Base-by-base conservation (phyloP, 2,797 vertebrate species). In the Echeneis naucrates region DNA sequence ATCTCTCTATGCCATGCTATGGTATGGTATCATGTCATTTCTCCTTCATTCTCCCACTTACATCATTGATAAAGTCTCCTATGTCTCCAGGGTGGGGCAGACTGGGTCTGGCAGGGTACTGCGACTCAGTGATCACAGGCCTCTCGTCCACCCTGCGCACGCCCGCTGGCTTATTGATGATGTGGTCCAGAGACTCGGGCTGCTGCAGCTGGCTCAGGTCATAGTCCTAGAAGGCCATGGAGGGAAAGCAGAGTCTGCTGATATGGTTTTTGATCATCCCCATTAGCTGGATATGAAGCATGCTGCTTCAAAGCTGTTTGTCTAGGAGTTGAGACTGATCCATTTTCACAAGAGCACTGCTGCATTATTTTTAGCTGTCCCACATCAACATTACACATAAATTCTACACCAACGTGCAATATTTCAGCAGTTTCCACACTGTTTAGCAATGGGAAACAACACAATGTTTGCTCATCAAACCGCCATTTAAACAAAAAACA, bases 121-220 rank as follows among this genome's bases (percentile, higher is more conserved):
- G 98, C 0, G 98, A 96, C 92, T 99, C 98, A 0, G 97, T 93
- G 21, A 97, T 96, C 78, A 98, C 94, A 0, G 98, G 98, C 87
- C 98, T 95, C 93, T 99, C 98, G 35, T 99, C 98, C 82, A 99
- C 97, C 56, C 98, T 89, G 81, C 98, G 94, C 82, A 99, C 96
- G 14, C 98, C 98, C 0, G 95, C 85, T 2, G 95, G 94, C 87
- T 99, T 98, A 89, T 90, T 96, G 90, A 99, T 95, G 87, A 96
- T 96, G 21, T 98, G 97, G 69, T 99, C 98, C 90, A 98, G 90
- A 70, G 96, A 96, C 91, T 98, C 98, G 0, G 98, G 98, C 92
- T 99, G 98, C 91, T 99, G 98, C 74, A 99, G 95, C 91, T 99
- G 98, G 92, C 98, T 99, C 89, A 99, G 94, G 90, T 99, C 98